Percentiles rank a stretch among this genome's conserved stretches.
These are phyloP conservation scores for Silurus aristotelis DNA, from an alignment of 2,797 vertebrate genomes.

Conservation along the genomic window DNA sequence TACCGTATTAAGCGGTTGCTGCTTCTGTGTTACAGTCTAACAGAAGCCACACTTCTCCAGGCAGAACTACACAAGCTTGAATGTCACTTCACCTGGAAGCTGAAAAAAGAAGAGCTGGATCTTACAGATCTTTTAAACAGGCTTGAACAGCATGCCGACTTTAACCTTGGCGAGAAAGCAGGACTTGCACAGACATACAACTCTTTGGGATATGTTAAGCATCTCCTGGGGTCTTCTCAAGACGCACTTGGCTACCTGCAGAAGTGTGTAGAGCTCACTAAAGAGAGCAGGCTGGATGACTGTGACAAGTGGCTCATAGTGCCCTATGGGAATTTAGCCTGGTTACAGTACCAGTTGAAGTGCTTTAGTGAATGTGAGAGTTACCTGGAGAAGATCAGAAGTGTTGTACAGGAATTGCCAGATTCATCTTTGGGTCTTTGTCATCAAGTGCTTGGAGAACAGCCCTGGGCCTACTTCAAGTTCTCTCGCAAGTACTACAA, in stretches of 20 bases:
- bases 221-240: conserved; percentile 67
- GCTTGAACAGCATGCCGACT: too few species aligned
- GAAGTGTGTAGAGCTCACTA: too few species aligned
- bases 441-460: conserved; percentile 72
- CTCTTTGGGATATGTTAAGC: conserved; percentile 69
- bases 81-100: conserved; percentile 80
- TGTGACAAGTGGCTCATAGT: too few species aligned
- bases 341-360: too few species aligned
- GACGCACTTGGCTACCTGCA: too few species aligned
- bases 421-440: conserved; percentile 42
- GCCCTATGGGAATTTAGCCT: too few species aligned
- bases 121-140: conserved; percentile 63
- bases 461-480: conserved; percentile 75
- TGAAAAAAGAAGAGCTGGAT: conserved; percentile 68
- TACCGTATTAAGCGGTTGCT: not conserved
- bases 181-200: conserved; percentile 64
- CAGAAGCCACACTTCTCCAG: conserved; percentile 60
- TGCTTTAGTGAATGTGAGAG: too few species aligned
- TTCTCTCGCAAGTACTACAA: conserved; percentile 67
- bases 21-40: conserved; percentile 55
- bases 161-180: conserved; percentile 43
- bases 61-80: conserved; percentile 67
- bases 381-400: too few species aligned
- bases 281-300: too few species aligned
- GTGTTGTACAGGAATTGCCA: conserved; percentile 53